Evolutionary conservation across 2,888 invertebrate genomes (phyloP).

Genomic region (Andrena flavipes): DNA sequence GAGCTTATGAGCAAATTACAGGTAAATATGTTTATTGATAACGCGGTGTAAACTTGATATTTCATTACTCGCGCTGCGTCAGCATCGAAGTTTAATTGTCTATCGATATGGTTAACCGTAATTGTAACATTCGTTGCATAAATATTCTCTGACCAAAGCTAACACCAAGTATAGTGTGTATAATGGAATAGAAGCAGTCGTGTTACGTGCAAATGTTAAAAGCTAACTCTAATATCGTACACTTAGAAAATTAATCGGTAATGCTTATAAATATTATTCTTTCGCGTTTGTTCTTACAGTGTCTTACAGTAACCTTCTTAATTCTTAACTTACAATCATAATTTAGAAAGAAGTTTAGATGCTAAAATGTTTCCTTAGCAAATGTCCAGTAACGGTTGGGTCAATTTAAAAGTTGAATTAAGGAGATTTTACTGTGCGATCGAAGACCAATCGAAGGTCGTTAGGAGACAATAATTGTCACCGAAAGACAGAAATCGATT

Average conservation of each 20-base stretch:
- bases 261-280: slow-evolving; percentile 9
- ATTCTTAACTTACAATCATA: slow-evolving; percentile 6
- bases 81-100: neutral
- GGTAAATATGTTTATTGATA: slow-evolving; percentile 22
- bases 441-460: slow-evolving; percentile 17
- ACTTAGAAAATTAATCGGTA: slow-evolving; percentile 16
- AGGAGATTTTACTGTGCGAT: slow-evolving; percentile 1
- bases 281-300: neutral
- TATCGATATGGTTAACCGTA: slow-evolving; percentile 9
- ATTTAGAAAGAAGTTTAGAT: neutral
- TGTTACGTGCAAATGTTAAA: slow-evolving; percentile 14
- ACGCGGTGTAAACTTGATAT: slow-evolving; percentile 25
- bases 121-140: slow-evolving; percentile 1
- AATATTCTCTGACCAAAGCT: neutral
- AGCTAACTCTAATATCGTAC: slow-evolving; percentile 17
- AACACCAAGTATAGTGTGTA: slow-evolving; percentile 9
- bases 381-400: neutral
- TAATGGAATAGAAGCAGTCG: slow-evolving; percentile 18
- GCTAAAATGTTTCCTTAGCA: neutral
- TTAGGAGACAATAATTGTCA: slow-evolving; percentile 30
- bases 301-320: no score
- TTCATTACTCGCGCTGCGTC: neutral
- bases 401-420: neutral
- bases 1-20: neutral
- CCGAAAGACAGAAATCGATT: slow-evolving; percentile 31